Evolutionary conservation across 2,888 invertebrate species (phyloP), one percentile per base, ranked within the genome.

Genomic region (Meteorus cinctellus): DNA sequence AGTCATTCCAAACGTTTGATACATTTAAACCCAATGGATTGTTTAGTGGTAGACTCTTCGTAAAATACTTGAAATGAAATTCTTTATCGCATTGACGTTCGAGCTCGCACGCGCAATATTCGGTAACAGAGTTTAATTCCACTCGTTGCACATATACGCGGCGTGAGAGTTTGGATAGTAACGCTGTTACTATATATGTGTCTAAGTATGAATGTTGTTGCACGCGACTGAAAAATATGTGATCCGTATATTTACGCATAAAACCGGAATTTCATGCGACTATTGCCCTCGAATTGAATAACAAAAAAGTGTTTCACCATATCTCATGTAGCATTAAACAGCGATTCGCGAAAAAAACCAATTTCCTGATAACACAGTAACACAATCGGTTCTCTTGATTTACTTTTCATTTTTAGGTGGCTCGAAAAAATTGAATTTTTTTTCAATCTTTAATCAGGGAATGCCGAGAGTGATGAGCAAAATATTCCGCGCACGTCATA

Each of bases 1-100:
- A 77, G 75, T 78, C 78, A 72, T 6, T 19, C 76, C 5, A 79
- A 79, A 76, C 71, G 74, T 78, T 34, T 34, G 4, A 78, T 78
- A 75, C 77, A 71, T 67, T 36, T 55, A 45, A 72, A 55, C 68
- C 75, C 74, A 34, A 34, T 63, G 55, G 72, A 72, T 72, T 72
- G 71, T 29, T 72, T 27, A 12, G 16, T 8, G 1, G n/a, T 55
- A 72, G 55, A 67, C 45, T 29, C 72, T 72, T 66, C 29, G 48
- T 45, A 45, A 75, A 76, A 76, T 76, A 29, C 66, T 66, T 66
- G 66, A 45, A 66, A 70, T 65, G n/a, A 72, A 75, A 75, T 73
- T 36, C 66, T 73, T 41, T 45, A 51, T 19, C 27, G 66, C 66
- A 73, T 73, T 72, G 34, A 60, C 73, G 24, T 68, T 29, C 8